Conservation (phyloP, 2,888 invertebrate genomes). For the Drosophila mimica region DNA sequence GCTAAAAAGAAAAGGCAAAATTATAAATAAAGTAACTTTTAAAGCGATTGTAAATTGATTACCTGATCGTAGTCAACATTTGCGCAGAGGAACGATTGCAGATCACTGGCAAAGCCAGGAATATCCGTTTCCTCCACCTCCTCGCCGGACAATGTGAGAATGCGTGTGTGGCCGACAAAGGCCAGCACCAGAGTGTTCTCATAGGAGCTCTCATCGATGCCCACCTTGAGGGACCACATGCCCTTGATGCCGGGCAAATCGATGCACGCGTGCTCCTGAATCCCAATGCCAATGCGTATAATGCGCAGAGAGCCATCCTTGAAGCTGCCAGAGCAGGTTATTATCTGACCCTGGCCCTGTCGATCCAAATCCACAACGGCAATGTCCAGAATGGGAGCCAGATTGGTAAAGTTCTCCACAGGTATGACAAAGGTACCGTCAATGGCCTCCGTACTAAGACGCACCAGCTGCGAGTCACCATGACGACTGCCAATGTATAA, state of each 20-base stretch:
- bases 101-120: constrained; percentile 94
- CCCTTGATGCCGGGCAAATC: constrained; percentile 99
- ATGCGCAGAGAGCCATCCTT: constrained; percentile 99
- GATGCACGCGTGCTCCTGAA: constrained; percentile 98
- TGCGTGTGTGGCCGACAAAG: constrained; percentile 98
- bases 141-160: constrained; percentile 95
- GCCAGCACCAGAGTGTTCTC: constrained; percentile 97
- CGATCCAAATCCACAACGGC: constrained; percentile 98
- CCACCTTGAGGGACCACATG: constrained; percentile 97
- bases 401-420: constrained; percentile 98
- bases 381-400: constrained; percentile 99
- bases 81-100: constrained; percentile 97
- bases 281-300: constrained; percentile 98
- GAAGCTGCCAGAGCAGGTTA: constrained; percentile 98
- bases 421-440: constrained; percentile 96
- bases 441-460: constrained; percentile 93
- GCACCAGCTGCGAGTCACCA: constrained; percentile 98
- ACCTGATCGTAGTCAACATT: constrained; percentile 95
- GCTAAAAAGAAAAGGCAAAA: constrained; percentile 77
- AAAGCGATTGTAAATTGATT: constrained; percentile 33
- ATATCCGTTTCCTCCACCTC: constrained; percentile 99
- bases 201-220: constrained; percentile 86
- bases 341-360: constrained; percentile 98
- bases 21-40: not conserved
- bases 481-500: constrained; percentile 97